Evolutionary conservation across 1,140 invertebrate genomes (phyloP).

Genomic region (Leptinotarsa lineolata): DNA sequence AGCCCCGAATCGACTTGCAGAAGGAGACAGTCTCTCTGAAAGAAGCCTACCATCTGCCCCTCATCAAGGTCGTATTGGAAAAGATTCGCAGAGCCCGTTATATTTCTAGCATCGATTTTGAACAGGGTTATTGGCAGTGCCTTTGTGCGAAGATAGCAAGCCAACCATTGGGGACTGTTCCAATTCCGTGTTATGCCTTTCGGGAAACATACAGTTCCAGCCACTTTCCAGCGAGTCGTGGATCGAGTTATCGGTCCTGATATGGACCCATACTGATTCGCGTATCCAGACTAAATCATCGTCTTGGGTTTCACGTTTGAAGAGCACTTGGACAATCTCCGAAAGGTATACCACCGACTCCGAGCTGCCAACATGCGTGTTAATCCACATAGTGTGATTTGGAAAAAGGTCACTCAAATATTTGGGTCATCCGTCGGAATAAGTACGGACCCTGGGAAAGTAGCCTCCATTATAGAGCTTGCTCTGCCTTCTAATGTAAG

Average conservation of each 20-base stretch:
- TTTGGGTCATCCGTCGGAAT: background rate
- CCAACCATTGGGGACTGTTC: slow-evolving; percentile 49
- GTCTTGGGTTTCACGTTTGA: slow-evolving; percentile 17
- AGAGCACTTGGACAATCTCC: background rate
- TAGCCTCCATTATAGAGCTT: slow-evolving; percentile 23
- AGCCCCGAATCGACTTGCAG: slow-evolving; percentile 56
- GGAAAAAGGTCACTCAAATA: slow-evolving; percentile 1
- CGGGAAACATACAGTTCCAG: background rate
- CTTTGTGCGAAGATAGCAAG: slow-evolving; percentile 35
- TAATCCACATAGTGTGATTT: slow-evolving; percentile 12
- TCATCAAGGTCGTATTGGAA: slow-evolving; percentile 44
- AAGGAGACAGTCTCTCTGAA: slow-evolving; percentile 48
- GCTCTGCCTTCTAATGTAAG: background rate
- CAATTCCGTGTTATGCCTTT: slow-evolving; percentile 55
- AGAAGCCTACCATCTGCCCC: slow-evolving; percentile 60
- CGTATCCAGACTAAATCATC: slow-evolving; percentile 48
- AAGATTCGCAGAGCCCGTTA: slow-evolving; percentile 41
- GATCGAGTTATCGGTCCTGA: slow-evolving; percentile 37
- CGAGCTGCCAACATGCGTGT: background rate
- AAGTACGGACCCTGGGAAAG: background rate
- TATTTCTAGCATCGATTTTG: slow-evolving; percentile 45
- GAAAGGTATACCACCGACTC: slow-evolving; percentile 30
- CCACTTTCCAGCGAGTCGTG: slow-evolving; percentile 4
- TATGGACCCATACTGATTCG: slow-evolving; percentile 41
- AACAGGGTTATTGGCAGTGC: slow-evolving; percentile 44